Evolutionary conservation across 2,113 vertebrate species (phyloP), one percentile per base, ranked within the genome.

Genomic region (Oncorhynchus kisutch): DNA sequence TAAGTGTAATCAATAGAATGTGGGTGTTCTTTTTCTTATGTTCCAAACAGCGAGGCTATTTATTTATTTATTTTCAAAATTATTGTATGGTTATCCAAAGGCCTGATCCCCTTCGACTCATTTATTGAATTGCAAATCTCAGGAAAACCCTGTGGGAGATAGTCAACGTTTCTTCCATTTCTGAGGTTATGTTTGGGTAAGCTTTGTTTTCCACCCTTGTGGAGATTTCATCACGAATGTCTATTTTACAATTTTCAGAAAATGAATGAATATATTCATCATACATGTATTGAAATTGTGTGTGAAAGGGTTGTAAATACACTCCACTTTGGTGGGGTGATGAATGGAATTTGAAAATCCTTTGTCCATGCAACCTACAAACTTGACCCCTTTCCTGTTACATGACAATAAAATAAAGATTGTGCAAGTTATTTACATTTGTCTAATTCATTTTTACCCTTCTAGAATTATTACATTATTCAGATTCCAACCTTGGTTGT

Each of bases 21-120:
- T 71, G 20, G 70, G 7, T 54, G 51, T 27, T 49, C 29, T 60
- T 74, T 74, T 68, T 5, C 18, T 34, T n/a, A 18, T 76, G 69
- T 67, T 31, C 27, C 71, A 70, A 81, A 78, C 80, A 70, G 76
- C 59, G 51, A 67, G 65, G 74, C 39, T 67, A 71, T 68, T 76
- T 27, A 34, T 82, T 85, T 84, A 70, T 86, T 85, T 86, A 83
- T 88, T 68, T 86, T 62, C 3, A 22, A 39, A 84, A 79, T 75
- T 72, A 82, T 84, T 84, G 81, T 49, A 81, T 86, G 81, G 65
- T 69, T 24, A 78, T 60, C 29, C 20, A 69, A 70, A 68, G 70
- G 71, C 54, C 22, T 6, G 48, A 22, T 57, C 24, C 14, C 34
- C 6, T 4, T 82, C 2, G 4, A 25, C 29, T 62, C 27, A 69